These are phyloP conservation scores for Drosophila ananassae DNA, from an alignment of 1,140 invertebrate genomes.

Conservation along the genomic window DNA sequence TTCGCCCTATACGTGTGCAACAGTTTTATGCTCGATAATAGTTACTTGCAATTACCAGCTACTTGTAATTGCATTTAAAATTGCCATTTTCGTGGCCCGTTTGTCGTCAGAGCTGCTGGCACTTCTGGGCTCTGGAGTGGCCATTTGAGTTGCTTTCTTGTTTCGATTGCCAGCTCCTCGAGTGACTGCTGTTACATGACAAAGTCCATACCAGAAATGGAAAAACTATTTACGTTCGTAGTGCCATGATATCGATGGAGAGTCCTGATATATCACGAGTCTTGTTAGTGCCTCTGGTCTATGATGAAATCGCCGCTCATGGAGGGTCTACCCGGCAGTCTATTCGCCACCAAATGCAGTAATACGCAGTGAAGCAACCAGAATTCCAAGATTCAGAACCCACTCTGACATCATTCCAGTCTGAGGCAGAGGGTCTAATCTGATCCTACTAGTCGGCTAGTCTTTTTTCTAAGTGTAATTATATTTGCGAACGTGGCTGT, in stretches of 20 bases:
- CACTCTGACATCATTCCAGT: constrained; percentile 19
- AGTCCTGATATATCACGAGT: constrained; percentile 12
- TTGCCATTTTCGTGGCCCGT: constrained; percentile 29
- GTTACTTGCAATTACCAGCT: constrained; percentile 50
- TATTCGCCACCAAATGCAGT: constrained; percentile 4
- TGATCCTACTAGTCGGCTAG: constrained; percentile 20
- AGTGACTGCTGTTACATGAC: constrained; percentile 34
- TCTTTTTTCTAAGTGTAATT: constrained; percentile 61
- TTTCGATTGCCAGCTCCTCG: constrained; percentile 1
- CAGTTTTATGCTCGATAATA: constrained; percentile 54
- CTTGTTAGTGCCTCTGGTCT: neutral
- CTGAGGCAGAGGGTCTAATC: constrained; percentile 7
- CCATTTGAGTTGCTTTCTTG: constrained; percentile 27
- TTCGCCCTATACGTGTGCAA: constrained; percentile 36
- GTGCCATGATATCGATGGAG: constrained; percentile 2
- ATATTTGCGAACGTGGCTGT: constrained; percentile 63
- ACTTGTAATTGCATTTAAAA: constrained; percentile 64
- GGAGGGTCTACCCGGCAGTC: no score
- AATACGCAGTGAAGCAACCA: neutral
- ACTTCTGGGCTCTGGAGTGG: constrained; percentile 23
- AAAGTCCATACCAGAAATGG: constrained; percentile 33
- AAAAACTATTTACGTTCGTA: constrained; percentile 9
- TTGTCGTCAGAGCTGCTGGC: constrained; percentile 22
- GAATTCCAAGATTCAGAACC: neutral
- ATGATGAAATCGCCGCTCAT: constrained; percentile 10